Percentiles rank a stretch among this genome's conserved stretches.
phyloP scores from a whole-genome alignment of 2,888 invertebrate species.

The Oligia strigilis region DNA sequence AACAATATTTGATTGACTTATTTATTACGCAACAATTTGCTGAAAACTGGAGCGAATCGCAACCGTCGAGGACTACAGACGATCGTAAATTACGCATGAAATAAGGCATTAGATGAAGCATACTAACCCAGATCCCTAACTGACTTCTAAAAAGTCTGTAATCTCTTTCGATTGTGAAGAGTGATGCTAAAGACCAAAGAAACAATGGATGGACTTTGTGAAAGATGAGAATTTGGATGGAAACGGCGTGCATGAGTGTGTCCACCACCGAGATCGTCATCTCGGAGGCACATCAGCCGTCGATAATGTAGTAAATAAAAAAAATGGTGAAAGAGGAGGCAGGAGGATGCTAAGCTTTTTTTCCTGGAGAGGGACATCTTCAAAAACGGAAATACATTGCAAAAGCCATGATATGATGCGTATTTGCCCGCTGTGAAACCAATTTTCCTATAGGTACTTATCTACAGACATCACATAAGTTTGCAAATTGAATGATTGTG shows the following conservation, averaged over 20 bases:
- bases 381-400: background rate
- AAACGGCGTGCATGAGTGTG: background rate
- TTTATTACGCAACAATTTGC: conserved; percentile 50
- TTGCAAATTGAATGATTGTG: conserved; percentile 45
- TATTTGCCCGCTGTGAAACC: background rate
- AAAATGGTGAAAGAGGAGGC: no score
- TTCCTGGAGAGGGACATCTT: background rate
- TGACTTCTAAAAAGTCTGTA: conserved; percentile 9
- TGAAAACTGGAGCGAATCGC: conserved; percentile 49
- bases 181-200: background rate
- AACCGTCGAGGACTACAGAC: conserved; percentile 30
- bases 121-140: conserved; percentile 47
- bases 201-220: background rate
- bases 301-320: no score
- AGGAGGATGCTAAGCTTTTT: background rate
- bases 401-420: background rate
- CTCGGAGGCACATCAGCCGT: no score
- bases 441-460: background rate
- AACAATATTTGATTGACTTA: conserved; percentile 41
- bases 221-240: background rate
- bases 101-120: conserved; percentile 38
- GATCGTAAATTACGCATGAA: conserved; percentile 65
- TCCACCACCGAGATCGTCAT: no score
- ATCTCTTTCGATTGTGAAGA: background rate
- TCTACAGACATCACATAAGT: background rate